Percentiles rank a stretch among this genome's conserved stretches.
phyloP scores from a whole-genome alignment of 2,888 invertebrate species.

The Dendrolimus pini region DNA sequence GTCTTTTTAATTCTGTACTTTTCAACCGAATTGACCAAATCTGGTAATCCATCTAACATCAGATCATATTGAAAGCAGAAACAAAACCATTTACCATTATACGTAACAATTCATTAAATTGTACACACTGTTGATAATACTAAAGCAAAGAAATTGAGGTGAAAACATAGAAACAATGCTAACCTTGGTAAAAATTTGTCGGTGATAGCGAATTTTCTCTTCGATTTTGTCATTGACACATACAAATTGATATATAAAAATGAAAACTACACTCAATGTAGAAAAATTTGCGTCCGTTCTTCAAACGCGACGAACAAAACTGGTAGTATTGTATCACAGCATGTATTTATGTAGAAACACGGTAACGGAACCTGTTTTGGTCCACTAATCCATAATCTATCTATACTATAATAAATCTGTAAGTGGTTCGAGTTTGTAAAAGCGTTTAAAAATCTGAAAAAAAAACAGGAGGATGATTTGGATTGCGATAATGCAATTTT shows the following conservation, averaged over 20 bases:
- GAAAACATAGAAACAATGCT: constrained; percentile 19
- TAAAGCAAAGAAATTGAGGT: neutral
- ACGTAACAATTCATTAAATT: no score
- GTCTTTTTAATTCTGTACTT: no score
- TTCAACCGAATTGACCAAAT: no score
- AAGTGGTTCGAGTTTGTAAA: neutral
- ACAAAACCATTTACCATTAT: no score
- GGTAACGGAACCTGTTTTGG: constrained; percentile 31
- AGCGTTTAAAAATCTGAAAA: no score
- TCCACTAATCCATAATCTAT: neutral
- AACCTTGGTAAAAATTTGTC: constrained; percentile 75
- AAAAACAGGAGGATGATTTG: no score
- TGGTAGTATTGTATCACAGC: constrained; percentile 25
- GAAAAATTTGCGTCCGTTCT: constrained; percentile 46
- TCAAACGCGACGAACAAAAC: constrained; percentile 34
- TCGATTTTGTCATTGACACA: constrained; percentile 76
- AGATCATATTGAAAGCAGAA: no score
- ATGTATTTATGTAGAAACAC: constrained; percentile 38
- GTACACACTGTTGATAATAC: no score
- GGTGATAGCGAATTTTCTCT: constrained; percentile 71
- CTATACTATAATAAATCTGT: neutral
- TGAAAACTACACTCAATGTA: constrained; percentile 47
- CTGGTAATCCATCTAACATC: no score
- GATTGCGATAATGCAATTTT: no score
- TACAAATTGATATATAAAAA: constrained; percentile 43